A percentile compares a stretch with the other conserved stretches of the same genome.
Conservation (phyloP, 2,888 invertebrate genomes). For the Zeuzera pyrina region DNA sequence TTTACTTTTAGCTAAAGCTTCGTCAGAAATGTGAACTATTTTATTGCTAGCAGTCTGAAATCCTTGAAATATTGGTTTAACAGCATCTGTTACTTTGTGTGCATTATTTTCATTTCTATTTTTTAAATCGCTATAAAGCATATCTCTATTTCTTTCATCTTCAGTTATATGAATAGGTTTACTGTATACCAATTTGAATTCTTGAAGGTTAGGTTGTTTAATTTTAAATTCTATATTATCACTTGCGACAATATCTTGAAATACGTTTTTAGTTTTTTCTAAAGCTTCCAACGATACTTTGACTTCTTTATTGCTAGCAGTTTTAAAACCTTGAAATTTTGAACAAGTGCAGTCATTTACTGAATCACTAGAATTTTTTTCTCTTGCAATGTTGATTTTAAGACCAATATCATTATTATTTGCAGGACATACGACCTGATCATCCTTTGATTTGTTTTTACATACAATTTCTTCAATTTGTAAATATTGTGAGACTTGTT, state of each 20-base stretch:
- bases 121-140: too few relatives aligned
- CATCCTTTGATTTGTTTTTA: not conserved
- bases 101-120: conserved; percentile 12
- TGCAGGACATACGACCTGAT: conserved; percentile 6
- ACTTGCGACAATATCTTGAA: conserved; percentile 14
- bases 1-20: conserved; percentile 32
- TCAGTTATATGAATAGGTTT: conserved; percentile 17
- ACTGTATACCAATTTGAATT: conserved; percentile 15
- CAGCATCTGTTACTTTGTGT: conserved; percentile 23
- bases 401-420: not conserved
- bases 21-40: conserved; percentile 23
- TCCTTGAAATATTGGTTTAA: conserved; percentile 23
- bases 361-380: conserved; percentile 1
- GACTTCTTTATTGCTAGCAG: conserved; percentile 36
- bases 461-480: conserved; percentile 3
- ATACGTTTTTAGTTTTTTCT: conserved; percentile 19
- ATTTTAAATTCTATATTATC: conserved; percentile 1
- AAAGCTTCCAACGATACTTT: conserved; percentile 24
- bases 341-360: not conserved
- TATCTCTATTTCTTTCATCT: conserved; percentile 6
- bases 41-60: conserved; percentile 30
- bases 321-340: conserved; percentile 29
- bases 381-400: conserved; percentile 1
- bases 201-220: too few relatives aligned
- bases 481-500: conserved; percentile 25